These are phyloP conservation scores for Paedocypris sp. DNA, from an alignment of 2,113 vertebrate species.

Conservation along the genomic window DNA sequence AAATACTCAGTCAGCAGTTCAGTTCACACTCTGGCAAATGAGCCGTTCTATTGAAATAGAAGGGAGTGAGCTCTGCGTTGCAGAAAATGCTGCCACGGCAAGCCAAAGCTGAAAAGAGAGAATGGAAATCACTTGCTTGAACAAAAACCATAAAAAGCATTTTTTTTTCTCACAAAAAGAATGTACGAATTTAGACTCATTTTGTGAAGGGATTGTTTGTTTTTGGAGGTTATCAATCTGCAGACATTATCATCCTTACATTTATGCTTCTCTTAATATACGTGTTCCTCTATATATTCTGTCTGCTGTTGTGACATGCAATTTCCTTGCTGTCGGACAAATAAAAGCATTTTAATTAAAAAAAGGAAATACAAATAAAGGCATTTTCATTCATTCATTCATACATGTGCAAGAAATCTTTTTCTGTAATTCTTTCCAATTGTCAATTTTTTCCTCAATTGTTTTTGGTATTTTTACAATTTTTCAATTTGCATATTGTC, in stretches of 20 bases:
- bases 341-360: too few relatives aligned
- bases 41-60: slow-evolving; percentile 73
- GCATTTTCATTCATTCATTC: too few relatives aligned
- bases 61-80: slow-evolving; percentile 56
- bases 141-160: slow-evolving; percentile 65
- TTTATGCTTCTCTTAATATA: too few relatives aligned
- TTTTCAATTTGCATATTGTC: too few relatives aligned
- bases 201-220: slow-evolving; percentile 50
- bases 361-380: too few relatives aligned
- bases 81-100: slow-evolving; percentile 66
- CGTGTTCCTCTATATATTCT: too few relatives aligned
- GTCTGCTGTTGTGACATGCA: too few relatives aligned
- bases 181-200: slow-evolving; percentile 62
- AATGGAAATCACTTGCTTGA: slow-evolving; percentile 59
- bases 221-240: slow-evolving; percentile 35
- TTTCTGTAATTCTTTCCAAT: too few relatives aligned
- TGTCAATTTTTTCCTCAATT: too few relatives aligned
- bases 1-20: slow-evolving; percentile 68
- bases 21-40: slow-evolving; percentile 66
- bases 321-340: too few relatives aligned
- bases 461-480: too few relatives aligned
- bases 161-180: slow-evolving; percentile 60
- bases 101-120: slow-evolving; percentile 50
- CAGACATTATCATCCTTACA: slow-evolving; percentile 47
- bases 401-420: too few relatives aligned